These are phyloP conservation scores for Cotesia congregata DNA, from an alignment of 2,888 invertebrate genomes.

Conservation along the genomic window DNA sequence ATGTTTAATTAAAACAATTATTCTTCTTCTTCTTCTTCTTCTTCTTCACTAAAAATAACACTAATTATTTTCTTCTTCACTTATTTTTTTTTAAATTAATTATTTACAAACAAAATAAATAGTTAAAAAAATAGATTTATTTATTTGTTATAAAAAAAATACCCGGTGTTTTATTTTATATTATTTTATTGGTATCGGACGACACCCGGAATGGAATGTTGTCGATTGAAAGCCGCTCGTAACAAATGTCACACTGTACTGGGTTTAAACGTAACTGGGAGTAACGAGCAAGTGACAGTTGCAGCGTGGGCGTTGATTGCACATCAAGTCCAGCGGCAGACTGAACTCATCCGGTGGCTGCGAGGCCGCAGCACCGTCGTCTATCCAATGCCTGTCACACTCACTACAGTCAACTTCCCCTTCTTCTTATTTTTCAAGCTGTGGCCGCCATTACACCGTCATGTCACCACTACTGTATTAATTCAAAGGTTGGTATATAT, in stretches of 20 bases:
- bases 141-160: too few relatives aligned
- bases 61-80: too few relatives aligned
- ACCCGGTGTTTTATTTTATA: background rate
- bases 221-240: conserved; percentile 9
- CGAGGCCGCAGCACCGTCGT: conserved; percentile 62
- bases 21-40: too few relatives aligned
- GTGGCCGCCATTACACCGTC: conserved; percentile 33
- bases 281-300: conserved; percentile 7
- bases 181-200: background rate
- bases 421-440: conserved; percentile 27
- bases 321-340: conserved; percentile 63
- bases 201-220: conserved; percentile 2
- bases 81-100: too few relatives aligned
- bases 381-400: conserved; percentile 37
- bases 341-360: conserved; percentile 66
- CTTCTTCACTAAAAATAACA: too few relatives aligned
- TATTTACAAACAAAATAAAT: too few relatives aligned
- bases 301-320: conserved; percentile 44
- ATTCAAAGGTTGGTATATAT: too few relatives aligned
- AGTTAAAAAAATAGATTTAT: too few relatives aligned
- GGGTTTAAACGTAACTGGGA: conserved; percentile 14
- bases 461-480: conserved; percentile 3
- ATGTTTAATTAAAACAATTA: too few relatives aligned
- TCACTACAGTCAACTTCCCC: conserved; percentile 22
- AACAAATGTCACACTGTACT: conserved; percentile 26